Evolutionary conservation across 2,797 vertebrate species (phyloP).

Genomic region (Gallirallus australis): DNA sequence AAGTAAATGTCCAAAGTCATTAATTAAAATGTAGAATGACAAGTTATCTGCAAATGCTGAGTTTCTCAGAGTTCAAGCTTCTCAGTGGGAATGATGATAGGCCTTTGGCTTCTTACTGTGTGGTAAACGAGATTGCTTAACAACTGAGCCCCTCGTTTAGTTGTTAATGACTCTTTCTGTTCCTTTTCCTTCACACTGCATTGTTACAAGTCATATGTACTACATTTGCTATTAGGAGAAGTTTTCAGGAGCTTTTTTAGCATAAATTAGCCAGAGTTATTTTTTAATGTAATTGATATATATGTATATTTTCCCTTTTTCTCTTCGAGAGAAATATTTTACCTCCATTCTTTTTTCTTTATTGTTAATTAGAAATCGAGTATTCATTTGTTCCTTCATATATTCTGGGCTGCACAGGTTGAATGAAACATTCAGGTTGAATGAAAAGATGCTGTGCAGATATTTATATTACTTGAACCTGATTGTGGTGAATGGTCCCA

Average conservation of each 20-base stretch:
- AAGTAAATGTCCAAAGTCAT: not conserved
- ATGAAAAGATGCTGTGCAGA: not conserved
- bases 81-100: not conserved
- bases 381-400: not conserved
- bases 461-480: not conserved
- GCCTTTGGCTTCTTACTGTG: not conserved
- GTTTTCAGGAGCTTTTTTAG: not conserved
- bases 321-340: not conserved
- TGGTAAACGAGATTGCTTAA: not conserved
- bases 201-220: not conserved
- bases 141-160: not conserved
- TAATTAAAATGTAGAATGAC: not conserved
- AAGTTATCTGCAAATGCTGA: not conserved
- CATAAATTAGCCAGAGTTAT: fast-evolving
- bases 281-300: not conserved
- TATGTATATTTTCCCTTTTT: not conserved
- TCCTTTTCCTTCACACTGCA: not conserved
- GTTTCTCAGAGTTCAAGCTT: not conserved
- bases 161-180: not conserved
- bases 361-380: not conserved
- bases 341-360: not conserved
- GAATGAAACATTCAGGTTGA: not conserved
- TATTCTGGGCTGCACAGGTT: not conserved
- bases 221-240: not conserved
- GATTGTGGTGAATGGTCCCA: not conserved